These are phyloP conservation scores for Nebria brevicollis DNA, from an alignment of 2,888 invertebrate genomes.

Conservation along the genomic window DNA sequence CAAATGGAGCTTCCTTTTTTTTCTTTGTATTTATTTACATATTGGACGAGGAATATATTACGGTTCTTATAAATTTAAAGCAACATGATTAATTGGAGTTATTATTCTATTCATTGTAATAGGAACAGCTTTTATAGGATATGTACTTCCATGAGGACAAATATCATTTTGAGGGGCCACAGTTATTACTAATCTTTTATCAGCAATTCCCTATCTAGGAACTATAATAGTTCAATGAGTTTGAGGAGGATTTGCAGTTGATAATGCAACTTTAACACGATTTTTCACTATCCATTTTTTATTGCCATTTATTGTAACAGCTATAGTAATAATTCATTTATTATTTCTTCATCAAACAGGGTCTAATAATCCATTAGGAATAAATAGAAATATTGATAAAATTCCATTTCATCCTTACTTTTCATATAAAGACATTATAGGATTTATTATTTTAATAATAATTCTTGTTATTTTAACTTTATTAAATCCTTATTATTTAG, in stretches of 20 bases:
- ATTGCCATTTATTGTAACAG: slow-evolving; percentile 74
- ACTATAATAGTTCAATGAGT: slow-evolving; percentile 73
- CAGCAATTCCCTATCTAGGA: slow-evolving; percentile 77
- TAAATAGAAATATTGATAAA: slow-evolving; percentile 74
- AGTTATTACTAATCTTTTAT: slow-evolving; percentile 67
- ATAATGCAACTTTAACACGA: slow-evolving; percentile 79
- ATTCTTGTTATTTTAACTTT: slow-evolving; percentile 20
- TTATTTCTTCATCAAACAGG: slow-evolving; percentile 74
- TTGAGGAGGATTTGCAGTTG: slow-evolving; percentile 64
- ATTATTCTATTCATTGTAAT: slow-evolving; percentile 75
- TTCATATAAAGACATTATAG: slow-evolving; percentile 71
- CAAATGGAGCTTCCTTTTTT: slow-evolving; percentile 78
- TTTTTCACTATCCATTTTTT: slow-evolving; percentile 81
- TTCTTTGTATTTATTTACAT: slow-evolving; percentile 76
- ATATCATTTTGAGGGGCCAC: slow-evolving; percentile 71
- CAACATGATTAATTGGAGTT: slow-evolving; percentile 74
- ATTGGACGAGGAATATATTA: slow-evolving; percentile 74
- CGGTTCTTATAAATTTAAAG: slow-evolving; percentile 61
- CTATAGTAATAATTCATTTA: slow-evolving; percentile 72
- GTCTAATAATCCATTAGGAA: slow-evolving; percentile 74
- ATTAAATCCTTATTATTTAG: slow-evolving; percentile 49
- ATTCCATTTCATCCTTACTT: slow-evolving; percentile 76
- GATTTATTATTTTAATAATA: slow-evolving; percentile 62
- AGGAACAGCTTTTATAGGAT: slow-evolving; percentile 80
- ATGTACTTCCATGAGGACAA: slow-evolving; percentile 82